Base-by-base conservation (phyloP, 2,888 invertebrate genomes). In the Clusia tigrina region DNA sequence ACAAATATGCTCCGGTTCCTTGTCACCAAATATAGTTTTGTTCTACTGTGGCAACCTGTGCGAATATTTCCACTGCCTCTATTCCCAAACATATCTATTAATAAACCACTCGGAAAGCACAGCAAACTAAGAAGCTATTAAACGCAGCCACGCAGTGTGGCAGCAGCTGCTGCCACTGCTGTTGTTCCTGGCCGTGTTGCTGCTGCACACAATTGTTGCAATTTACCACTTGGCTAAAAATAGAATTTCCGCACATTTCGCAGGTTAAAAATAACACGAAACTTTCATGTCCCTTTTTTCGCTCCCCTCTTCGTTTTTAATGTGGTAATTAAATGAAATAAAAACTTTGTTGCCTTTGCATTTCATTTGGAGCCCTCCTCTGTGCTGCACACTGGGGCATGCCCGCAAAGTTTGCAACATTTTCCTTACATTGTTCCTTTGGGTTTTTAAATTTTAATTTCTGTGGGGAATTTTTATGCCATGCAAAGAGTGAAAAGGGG, bases 141-240 rank as follows among this genome's bases (percentile, higher is more conserved):
- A 32, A 42, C 3, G n/a, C 10, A 42, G n/a, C n/a, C n/a, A n/a
- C n/a, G 62, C 57, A 66, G 56, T n/a, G n/a, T 5, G n/a, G 42
- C 10, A 42, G 42, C 48, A 42, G 38, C 23, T 53, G 56, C 24
- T 54, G 66, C 52, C 38, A 62, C 48, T 54, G 61, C 3, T 54
- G 63, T 1, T 54, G 58, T 37, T 60, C 32, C 52, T 12, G 54
- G 48, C 60, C 62, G 54, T 51, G 48, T 58, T 37, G 58, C 37
- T 12, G 9, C 12, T 56, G 56, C 42, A 6, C 23, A 42, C 42
- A 42, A n/a, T 42, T 42, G 10, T 10, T 15, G n/a, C 42, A 42
- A 42, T 42, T 42, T 42, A 15, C 42, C 12, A 15, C n/a, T 42
- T 10, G 42, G 10, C 42, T 42, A 42, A 42, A 42, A 42, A 42